Percentiles rank a stretch among this genome's conserved stretches.
Evolutionary conservation across 2,797 vertebrate species (phyloP).

Genomic region (Emys orbicularis): DNA sequence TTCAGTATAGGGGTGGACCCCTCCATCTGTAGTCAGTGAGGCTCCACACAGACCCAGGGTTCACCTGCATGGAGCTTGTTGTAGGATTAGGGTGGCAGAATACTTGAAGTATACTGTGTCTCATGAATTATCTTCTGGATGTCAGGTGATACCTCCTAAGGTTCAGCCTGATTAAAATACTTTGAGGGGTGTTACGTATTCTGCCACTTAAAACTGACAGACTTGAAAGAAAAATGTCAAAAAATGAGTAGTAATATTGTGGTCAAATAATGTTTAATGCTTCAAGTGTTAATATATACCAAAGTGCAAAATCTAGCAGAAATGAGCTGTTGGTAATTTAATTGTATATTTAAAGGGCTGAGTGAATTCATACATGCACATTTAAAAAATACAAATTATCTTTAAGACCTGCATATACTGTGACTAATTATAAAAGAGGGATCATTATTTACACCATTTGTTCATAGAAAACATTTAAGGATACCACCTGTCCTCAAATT

Average conservation of each 20-base stretch:
- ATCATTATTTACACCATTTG: not conserved
- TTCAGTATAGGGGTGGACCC: rapidly evolving
- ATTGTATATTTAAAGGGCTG: not conserved
- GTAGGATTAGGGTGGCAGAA: not conserved
- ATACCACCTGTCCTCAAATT: not conserved
- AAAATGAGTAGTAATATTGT: not conserved
- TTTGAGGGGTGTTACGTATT: not conserved
- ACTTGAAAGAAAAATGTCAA: not conserved
- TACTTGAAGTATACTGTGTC: not conserved
- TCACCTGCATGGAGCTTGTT: not conserved
- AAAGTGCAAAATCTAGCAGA: not conserved
- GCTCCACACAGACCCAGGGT: not conserved
- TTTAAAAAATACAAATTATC: not conserved
- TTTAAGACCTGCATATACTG: not conserved
- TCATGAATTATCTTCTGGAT: not conserved
- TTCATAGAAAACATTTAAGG: not conserved
- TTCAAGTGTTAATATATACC: not conserved
- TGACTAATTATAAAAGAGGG: not conserved
- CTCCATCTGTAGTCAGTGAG: not conserved
- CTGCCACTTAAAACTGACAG: not conserved
- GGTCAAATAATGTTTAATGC: not conserved
- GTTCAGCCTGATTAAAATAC: not conserved
- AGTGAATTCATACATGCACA: not conserved
- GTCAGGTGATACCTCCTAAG: not conserved
- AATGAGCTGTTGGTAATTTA: not conserved